Percentiles rank a stretch among this genome's conserved stretches.
phyloP scores from a whole-genome alignment of 2,113 vertebrate genomes.

The Datnioides undecimradiatus region DNA sequence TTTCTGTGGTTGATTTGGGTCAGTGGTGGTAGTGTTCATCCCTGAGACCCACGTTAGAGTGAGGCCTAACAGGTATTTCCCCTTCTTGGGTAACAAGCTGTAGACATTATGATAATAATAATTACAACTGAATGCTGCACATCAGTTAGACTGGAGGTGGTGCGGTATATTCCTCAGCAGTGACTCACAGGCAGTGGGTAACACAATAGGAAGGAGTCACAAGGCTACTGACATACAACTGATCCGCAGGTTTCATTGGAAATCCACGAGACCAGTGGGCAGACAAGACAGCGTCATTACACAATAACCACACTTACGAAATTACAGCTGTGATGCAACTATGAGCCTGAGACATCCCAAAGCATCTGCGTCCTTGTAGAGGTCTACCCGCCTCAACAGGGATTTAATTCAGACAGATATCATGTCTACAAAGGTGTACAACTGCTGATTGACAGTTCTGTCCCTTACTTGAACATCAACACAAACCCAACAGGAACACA shows the following conservation, averaged over 20 bases:
- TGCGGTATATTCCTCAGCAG: background rate
- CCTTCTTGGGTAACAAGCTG: background rate
- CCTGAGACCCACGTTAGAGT: no score
- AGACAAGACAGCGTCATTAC: background rate
- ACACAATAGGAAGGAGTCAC: background rate
- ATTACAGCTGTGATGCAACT: background rate
- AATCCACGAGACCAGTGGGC: background rate
- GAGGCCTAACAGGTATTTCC: no score
- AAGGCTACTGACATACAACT: background rate
- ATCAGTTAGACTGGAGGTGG: background rate
- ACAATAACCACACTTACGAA: background rate
- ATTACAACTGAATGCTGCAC: background rate
- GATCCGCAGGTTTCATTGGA: background rate
- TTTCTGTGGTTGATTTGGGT: no score
- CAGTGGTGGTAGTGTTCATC: no score
- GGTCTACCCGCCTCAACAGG: background rate
- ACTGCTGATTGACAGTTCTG: background rate
- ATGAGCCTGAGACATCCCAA: background rate
- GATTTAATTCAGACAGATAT: background rate
- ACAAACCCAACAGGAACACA: background rate
- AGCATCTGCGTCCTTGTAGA: background rate
- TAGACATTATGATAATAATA: background rate
- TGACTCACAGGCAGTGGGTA: constrained; percentile 24
- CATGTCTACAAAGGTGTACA: no score
- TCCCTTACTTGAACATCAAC: background rate